These are phyloP conservation scores for Buceros bicornis DNA, from an alignment of 2,797 vertebrate genomes.

Conservation along the genomic window DNA sequence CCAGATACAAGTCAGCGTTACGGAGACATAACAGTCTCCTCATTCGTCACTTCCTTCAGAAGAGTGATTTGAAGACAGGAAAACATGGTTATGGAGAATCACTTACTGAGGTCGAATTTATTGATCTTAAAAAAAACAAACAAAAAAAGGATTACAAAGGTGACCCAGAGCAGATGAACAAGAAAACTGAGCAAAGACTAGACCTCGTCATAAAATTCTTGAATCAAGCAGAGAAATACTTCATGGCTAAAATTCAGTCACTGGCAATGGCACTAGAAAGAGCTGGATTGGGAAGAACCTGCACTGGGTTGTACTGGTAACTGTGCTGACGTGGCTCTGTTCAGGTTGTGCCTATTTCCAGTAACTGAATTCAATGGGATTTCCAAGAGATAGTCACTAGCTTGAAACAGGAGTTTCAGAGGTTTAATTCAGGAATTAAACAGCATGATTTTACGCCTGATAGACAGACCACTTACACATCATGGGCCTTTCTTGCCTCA, in stretches of 20 bases:
- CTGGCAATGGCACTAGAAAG: not conserved
- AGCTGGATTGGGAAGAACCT: not conserved
- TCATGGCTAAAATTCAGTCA: not conserved
- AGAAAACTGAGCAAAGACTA: not conserved
- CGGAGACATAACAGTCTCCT: not conserved
- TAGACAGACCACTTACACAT: not conserved
- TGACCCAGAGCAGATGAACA: not conserved
- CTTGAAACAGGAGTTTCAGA: not conserved
- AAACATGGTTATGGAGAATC: not conserved
- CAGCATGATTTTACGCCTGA: not conserved
- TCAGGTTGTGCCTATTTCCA: not conserved
- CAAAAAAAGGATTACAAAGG: not conserved
- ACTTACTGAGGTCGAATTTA: not conserved
- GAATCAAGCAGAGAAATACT: not conserved
- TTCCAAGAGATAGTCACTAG: not conserved
- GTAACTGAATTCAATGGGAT: not conserved
- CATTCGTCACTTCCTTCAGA: not conserved
- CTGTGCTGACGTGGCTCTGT: fast-evolving
- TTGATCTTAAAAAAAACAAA: not conserved
- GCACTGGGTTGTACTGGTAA: not conserved
- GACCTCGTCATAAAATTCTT: not conserved
- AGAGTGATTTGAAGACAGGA: not conserved
- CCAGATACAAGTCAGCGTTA: not conserved
- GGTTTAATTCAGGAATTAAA: not conserved
- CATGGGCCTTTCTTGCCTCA: not conserved